Evolutionary conservation across 2,113 vertebrate species (phyloP), one percentile per base, ranked within the genome.

Genomic region (Crypturellus undulatus): DNA sequence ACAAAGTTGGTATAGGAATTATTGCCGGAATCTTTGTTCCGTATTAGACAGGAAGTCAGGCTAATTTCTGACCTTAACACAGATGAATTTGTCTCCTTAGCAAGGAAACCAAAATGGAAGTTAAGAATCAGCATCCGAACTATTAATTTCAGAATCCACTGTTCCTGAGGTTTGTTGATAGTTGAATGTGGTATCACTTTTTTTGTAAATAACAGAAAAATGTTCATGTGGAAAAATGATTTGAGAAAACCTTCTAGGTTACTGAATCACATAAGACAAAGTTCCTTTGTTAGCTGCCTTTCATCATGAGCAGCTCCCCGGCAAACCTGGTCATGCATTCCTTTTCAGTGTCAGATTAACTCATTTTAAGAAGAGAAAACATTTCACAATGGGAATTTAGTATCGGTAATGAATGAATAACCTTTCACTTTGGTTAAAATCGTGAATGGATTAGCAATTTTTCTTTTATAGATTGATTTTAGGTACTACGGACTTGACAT

Each of bases 1-100:
- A 68, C 54, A 54, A 59, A 17, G 4, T 64, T 73, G 49, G 2
- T 51, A 26, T 5, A 38, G 42, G 28, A 0, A 0, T 8, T 16
- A 15, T 2, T 26, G 47, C 9, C 15, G 63, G 3, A 64, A n/a
- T 14, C 17, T 70, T 87, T 81, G 32, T 59, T 7, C 5, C 20
- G 9, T 64, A 4, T 22, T 59, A n/a, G 51, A 17, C 12, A 17
- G 24, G n/a, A 75, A 64, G 1, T 43, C 42, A 34, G 16, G 12
- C 16, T 82, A 20, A 12, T 51, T 56, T 71, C 18, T 82, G 42
- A 21, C 13, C 6, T 54, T 43, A 56, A 36, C 49, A 67, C 3
- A 34, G 28, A 34, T 58, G 14, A 65, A 45, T 3, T 18, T 54
- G 7, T 51, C 25, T 56, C 20, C 45, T 1, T 58, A 36, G 19